Evolutionary conservation across 2,797 vertebrate species (phyloP), one percentile per base, ranked within the genome.

Genomic region (Crenuchus spilurus): DNA sequence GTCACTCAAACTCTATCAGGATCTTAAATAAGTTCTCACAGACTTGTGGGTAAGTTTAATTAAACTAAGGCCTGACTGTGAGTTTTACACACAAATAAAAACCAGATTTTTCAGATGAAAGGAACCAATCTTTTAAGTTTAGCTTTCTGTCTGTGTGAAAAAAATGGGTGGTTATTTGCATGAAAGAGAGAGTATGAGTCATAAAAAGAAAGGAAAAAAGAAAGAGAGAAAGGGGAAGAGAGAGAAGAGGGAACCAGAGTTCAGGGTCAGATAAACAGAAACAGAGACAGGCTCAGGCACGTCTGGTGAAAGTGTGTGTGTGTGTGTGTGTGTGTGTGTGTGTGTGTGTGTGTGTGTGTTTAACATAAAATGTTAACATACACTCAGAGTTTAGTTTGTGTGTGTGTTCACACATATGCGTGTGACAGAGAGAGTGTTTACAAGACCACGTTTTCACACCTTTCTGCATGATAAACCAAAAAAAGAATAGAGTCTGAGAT

Each of bases 381-480:
- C n/a, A n/a, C n/a, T n/a, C n/a, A n/a, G n/a, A n/a, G n/a, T n/a
- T n/a, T n/a, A n/a, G n/a, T n/a, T n/a, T 48, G 46, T 22, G n/a
- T 22, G 28, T 49, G 52, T 16, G 16, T n/a, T n/a, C n/a, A n/a
- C n/a, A n/a, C n/a, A n/a, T n/a, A n/a, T 33, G 39, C 22, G 51
- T 52, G 49, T 3, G 6, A 18, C 0, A 35, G 55, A 20, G 31
- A 22, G 57, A 20, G 57, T 60, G 57, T 60, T 37, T 37, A 5
- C 6, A 35, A 16, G 28, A 77, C 74, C 71, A 5, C 72, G 73
- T 33, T 20, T 80, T 82, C 75, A 78, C 78, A 80, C 78, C 72
- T 75, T 31, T 54, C 20, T 61, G 60, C 10, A 35, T 18, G 60
- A 46, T 37, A 49, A 57, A 30, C 62, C 3, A 16, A 37, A 58